Percentiles rank a stretch among this genome's conserved stretches.
Conservation (phyloP, 2,113 vertebrate species). For the Urocolius indicus region DNA sequence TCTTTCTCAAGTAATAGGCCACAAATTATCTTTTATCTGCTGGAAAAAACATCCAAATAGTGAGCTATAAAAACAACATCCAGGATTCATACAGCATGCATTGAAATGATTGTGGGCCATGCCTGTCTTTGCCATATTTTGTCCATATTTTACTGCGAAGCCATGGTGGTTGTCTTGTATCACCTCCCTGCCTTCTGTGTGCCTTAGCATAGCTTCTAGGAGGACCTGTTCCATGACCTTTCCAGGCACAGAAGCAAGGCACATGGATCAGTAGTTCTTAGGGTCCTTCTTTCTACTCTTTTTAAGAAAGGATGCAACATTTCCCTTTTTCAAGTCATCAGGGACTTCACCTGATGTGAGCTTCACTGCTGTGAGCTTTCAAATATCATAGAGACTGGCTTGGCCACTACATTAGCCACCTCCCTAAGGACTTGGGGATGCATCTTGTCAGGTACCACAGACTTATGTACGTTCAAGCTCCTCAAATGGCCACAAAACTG, state of each 20-base stretch:
- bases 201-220: neutral
- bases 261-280: neutral
- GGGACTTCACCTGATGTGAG: neutral
- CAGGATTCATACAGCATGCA: neutral
- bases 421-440: neutral
- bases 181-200: neutral
- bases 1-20: neutral
- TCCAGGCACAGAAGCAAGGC: too few relatives aligned
- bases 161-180: neutral
- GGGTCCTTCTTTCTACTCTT: neutral
- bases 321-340: neutral
- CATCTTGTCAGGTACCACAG: neutral
- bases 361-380: neutral
- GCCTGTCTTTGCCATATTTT: neutral
- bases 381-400: too few relatives aligned
- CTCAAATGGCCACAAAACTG: neutral
- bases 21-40: neutral
- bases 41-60: neutral
- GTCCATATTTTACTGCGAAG: neutral
- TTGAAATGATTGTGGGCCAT: neutral
- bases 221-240: neutral
- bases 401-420: neutral
- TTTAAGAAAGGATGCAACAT: neutral
- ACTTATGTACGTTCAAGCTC: neutral
- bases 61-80: neutral